Evolutionary conservation across 2,797 vertebrate genomes (phyloP).

Genomic region (Hafferia zeledoni): DNA sequence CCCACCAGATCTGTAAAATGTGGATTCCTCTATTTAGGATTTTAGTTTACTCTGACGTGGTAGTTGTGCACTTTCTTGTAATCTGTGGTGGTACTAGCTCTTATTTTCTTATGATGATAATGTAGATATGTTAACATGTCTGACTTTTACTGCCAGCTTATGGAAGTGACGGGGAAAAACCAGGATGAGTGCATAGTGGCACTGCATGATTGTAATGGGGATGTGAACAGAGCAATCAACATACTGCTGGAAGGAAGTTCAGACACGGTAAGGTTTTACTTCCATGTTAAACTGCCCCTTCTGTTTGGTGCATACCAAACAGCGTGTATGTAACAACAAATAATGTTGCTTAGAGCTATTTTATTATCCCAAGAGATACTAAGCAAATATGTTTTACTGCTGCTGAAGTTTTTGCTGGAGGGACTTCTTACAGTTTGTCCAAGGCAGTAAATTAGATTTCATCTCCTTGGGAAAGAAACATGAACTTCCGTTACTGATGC

Average conservation of each 20-base stretch:
- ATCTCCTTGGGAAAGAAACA: not conserved
- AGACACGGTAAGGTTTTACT: slow-evolving; percentile 85
- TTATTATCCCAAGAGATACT: not conserved
- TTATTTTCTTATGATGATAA: not conserved
- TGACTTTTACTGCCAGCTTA: slow-evolving; percentile 81
- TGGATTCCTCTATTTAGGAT: not conserved
- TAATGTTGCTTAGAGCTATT: accelerated
- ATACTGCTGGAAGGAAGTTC: slow-evolving; percentile 94
- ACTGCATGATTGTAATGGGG: slow-evolving; percentile 96
- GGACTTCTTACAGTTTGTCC: not conserved
- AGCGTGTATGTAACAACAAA: not conserved
- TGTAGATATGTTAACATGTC: not conserved
- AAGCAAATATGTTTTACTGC: not conserved
- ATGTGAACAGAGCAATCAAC: slow-evolving; percentile 95
- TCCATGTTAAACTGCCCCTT: not conserved
- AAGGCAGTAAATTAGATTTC: not conserved
- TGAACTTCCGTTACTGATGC: not conserved
- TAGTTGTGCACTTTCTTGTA: not conserved
- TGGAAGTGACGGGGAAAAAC: slow-evolving; percentile 97
- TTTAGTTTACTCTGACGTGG: not conserved
- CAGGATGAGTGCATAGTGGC: slow-evolving; percentile 97
- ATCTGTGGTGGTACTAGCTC: not conserved
- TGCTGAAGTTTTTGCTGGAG: not conserved
- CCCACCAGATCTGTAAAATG: not conserved
- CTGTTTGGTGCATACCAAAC: not conserved